Evolutionary conservation across 2,797 vertebrate species (phyloP), one percentile per base, ranked within the genome.

Genomic region (Sandelia bainsii): DNA sequence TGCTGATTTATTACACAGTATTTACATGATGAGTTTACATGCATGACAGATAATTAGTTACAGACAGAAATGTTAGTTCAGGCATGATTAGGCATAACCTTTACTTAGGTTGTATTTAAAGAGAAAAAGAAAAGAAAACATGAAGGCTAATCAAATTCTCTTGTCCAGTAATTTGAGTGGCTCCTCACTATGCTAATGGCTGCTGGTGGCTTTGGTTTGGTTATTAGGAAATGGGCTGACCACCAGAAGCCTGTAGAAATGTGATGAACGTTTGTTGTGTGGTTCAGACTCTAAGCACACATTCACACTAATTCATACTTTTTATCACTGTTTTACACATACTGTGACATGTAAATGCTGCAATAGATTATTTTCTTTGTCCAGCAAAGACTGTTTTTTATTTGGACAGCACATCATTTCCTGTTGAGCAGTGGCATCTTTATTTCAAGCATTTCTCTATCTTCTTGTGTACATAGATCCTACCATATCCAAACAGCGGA

Each of bases 201-300:
- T 66, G 68, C 62, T 77, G 39, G 67, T 56, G 29, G 48, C 23
- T 67, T 56, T 20, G 56, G 50, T 67, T 56, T 20, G 56, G 50
- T 72, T 87, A 67, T 61, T 66, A 68, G 61, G 66, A 61, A 72
- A 70, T 62, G n/a, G 65, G 27, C 7, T 69, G 20, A 53, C 34
- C 51, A 51, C 20, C 17, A 20, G n/a, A 40, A 53, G 19, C 39
- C 39, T 19, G 16, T 42, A 22, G 17, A 46, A 46, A 19, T 62
- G 2, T 37, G 23, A 51, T 52, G 8, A 16, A 42, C 50, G n/a
- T 32, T 20, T 62, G 4, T 53, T 63, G 56, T 68, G 16, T 52
- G 42, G 16, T 57, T 27, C 9, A 29, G 9, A 42, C 6, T 69
- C 4, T 1, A 4, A 46, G 59, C 42, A 32, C 12, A 45, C 1